Base-by-base conservation (phyloP, 2,888 invertebrate species). In the Eupithecia dodoneata region DNA sequence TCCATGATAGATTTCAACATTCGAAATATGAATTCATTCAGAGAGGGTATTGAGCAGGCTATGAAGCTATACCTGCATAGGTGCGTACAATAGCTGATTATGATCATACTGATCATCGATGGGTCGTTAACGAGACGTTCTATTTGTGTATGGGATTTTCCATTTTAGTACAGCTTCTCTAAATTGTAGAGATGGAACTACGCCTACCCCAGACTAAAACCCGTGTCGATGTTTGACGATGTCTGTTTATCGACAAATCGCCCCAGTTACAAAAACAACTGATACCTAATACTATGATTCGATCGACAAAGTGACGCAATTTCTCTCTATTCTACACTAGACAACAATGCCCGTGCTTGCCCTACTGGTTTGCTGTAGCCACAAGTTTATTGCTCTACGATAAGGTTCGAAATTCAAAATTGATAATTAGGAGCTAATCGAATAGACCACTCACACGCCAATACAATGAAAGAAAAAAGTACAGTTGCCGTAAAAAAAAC, bases 1-100 rank as follows among this genome's bases (percentile, higher is more conserved):
- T 82, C 82, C 85, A 76, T 85, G 85, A 86, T 85, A 83, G 83
- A 84, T 87, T 85, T 85, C 81, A 47, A 69, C 44, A 67, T 69
- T 69, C 69, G 69, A 69, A 45, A 44, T 69, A 67, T 67, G 67
- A 67, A 69, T 69, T 69, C 44, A 44, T 44, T 44, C 67, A n/a
- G 45, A 69, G 69, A 49, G 47, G 9, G 18, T 12, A 18, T 12
- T 30, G 47, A 70, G 70, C 70, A 49, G 49, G 47, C 70, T 70
- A 70, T 70, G 30, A 12, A 45, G 59, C 59, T 10, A 59, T 10
- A 0, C 2, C 10, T 30, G 59, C 30, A 10, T 18, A 18, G 10
- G 47, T 55, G n/a, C 9, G 18, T 3, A n/a, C n/a, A 59, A 15
- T 13, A 55, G 6, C n/a, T 55, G n/a, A 7, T n/a, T n/a, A 55